These are phyloP conservation scores for Botrylloides violaceus DNA, from an alignment of 23 tunicate genomes.

Conservation along the genomic window DNA sequence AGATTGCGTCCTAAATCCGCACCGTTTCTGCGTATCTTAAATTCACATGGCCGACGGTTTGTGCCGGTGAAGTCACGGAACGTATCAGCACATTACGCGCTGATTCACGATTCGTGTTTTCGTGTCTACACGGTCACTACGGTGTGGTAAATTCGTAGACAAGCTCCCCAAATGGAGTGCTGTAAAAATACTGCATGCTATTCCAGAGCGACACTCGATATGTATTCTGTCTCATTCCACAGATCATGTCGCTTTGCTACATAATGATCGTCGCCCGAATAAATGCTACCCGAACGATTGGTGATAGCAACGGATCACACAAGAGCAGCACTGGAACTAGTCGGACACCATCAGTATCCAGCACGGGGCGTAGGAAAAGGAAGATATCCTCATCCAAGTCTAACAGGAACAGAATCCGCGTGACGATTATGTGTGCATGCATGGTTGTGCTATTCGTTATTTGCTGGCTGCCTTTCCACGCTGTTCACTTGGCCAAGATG, in stretches of 20 bases:
- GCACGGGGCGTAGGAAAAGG: conserved; percentile 5
- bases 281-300: not conserved
- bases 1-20: too few relatives aligned
- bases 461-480: conserved; percentile 81
- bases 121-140: too few relatives aligned
- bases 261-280: conserved; percentile 56
- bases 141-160: too few relatives aligned
- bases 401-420: conserved; percentile 46
- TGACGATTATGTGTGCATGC: conserved; percentile 86
- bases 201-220: too few relatives aligned
- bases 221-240: too few relatives aligned
- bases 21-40: too few relatives aligned
- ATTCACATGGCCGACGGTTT: too few relatives aligned
- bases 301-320: not conserved
- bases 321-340: not conserved
- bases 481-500: conserved; percentile 51
- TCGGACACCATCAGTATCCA: not conserved
- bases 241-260: conserved; percentile 74
- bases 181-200: too few relatives aligned
- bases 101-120: too few relatives aligned
- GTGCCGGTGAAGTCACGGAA: too few relatives aligned
- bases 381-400: conserved; percentile 27
- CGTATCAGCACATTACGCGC: too few relatives aligned
- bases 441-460: conserved; percentile 45
- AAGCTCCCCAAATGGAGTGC: too few relatives aligned